Conservation (phyloP, 1,140 invertebrate genomes). For the Mizuhopecten yessoensis region DNA sequence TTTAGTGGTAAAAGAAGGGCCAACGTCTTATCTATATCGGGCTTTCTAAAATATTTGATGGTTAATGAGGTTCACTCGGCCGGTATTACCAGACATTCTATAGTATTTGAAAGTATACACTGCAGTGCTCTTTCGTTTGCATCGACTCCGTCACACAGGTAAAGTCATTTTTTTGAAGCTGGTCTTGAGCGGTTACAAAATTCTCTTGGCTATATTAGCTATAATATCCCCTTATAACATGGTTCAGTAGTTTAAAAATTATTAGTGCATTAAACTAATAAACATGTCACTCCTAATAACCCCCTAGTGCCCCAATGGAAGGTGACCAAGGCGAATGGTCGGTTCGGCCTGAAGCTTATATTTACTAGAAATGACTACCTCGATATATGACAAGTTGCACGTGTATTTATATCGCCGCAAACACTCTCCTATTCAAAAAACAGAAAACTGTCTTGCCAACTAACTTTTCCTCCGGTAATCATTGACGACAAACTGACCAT, state of each 20-base stretch:
- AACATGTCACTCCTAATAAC: not conserved
- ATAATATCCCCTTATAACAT: too few species aligned
- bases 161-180: too few species aligned
- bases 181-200: too few species aligned
- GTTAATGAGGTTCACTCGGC: too few species aligned
- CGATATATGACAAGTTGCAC: not conserved
- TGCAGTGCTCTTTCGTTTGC: too few species aligned
- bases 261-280: not conserved
- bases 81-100: too few species aligned
- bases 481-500: not conserved
- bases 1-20: too few species aligned
- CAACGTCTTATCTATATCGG: too few species aligned
- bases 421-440: not conserved
- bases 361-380: not conserved
- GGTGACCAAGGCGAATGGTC: not conserved
- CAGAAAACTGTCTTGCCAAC: not conserved
- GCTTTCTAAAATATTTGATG: too few species aligned
- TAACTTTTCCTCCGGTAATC: not conserved
- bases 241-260: not conserved
- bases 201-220: too few species aligned
- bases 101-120: too few species aligned
- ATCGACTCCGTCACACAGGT: too few species aligned
- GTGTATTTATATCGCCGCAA: conserved; percentile 25
- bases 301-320: not conserved
- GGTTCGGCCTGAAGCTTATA: not conserved